A percentile compares a stretch with the other conserved stretches of the same genome.
Evolutionary conservation across 2,113 vertebrate genomes (phyloP).

Genomic region (Seriola rivoliana): DNA sequence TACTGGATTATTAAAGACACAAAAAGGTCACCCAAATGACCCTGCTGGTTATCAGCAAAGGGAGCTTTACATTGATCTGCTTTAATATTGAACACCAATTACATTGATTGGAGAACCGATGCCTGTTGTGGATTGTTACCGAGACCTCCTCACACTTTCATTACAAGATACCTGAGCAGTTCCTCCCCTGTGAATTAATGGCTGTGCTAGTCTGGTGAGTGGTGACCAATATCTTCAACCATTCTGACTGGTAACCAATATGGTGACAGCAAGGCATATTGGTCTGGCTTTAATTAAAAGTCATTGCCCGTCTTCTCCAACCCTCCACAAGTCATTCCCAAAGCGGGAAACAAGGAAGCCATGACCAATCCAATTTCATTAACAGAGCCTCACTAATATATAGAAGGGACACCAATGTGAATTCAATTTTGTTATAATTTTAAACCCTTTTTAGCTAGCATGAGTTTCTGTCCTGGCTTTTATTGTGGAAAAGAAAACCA

Average conservation of each 20-base stretch:
- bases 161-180: background rate
- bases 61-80: background rate
- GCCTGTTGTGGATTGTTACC: constrained; percentile 6
- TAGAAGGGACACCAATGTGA: background rate
- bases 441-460: background rate
- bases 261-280: constrained; percentile 14
- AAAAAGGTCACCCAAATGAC: constrained; percentile 21
- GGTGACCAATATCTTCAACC: background rate
- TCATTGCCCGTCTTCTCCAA: background rate
- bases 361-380: constrained; percentile 32
- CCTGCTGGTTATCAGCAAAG: constrained; percentile 1
- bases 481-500: background rate
- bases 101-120: constrained; percentile 12
- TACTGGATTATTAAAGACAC: constrained; percentile 12
- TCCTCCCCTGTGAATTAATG: constrained; percentile 5
- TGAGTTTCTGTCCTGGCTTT: background rate
- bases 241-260: constrained; percentile 12
- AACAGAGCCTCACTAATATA: background rate
- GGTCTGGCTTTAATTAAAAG: constrained; percentile 50
- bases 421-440: background rate
- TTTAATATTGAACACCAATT: constrained; percentile 18
- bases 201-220: background rate
- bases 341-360: constrained; percentile 25
- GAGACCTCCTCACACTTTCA: background rate
- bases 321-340: background rate